Evolutionary conservation across 2,888 invertebrate genomes (phyloP).

Genomic region (Ethmia dodecea): DNA sequence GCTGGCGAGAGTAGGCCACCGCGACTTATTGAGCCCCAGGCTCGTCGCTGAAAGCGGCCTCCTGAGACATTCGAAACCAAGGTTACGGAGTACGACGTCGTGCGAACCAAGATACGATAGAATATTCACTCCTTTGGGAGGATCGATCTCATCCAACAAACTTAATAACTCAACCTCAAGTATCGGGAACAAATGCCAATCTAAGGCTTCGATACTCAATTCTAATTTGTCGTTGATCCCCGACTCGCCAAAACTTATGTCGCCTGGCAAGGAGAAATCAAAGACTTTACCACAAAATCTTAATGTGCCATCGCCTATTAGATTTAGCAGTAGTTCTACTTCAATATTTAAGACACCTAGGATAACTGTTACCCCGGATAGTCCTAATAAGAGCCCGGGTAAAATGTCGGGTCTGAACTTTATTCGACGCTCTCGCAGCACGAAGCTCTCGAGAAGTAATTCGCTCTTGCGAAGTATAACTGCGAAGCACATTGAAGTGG

Average conservation of each 20-base stretch:
- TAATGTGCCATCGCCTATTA: conserved; percentile 59
- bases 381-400: conserved; percentile 74
- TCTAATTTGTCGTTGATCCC: conserved; percentile 68
- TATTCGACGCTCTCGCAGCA: conserved; percentile 84
- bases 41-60: conserved; percentile 54
- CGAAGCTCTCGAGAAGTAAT: conserved; percentile 83
- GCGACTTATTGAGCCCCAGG: conserved; percentile 59
- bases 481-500: conserved; percentile 66
- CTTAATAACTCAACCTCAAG: conserved; percentile 55
- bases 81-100: conserved; percentile 62
- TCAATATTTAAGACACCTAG: conserved; percentile 65
- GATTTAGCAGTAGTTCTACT: conserved; percentile 65
- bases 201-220: conserved; percentile 18
- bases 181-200: conserved; percentile 44
- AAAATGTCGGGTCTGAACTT: conserved; percentile 76
- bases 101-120: conserved; percentile 68
- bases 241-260: conserved; percentile 64
- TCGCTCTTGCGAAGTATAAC: conserved; percentile 79
- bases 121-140: conserved; percentile 60
- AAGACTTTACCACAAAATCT: conserved; percentile 80
- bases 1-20: conserved; percentile 53
- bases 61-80: conserved; percentile 50
- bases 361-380: conserved; percentile 67
- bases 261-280: conserved; percentile 72
- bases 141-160: conserved; percentile 57